Percentiles rank a stretch among this genome's conserved stretches.
phyloP scores from a whole-genome alignment of 2,797 vertebrate species.

The Lepidocolaptes lacrymiger region DNA sequence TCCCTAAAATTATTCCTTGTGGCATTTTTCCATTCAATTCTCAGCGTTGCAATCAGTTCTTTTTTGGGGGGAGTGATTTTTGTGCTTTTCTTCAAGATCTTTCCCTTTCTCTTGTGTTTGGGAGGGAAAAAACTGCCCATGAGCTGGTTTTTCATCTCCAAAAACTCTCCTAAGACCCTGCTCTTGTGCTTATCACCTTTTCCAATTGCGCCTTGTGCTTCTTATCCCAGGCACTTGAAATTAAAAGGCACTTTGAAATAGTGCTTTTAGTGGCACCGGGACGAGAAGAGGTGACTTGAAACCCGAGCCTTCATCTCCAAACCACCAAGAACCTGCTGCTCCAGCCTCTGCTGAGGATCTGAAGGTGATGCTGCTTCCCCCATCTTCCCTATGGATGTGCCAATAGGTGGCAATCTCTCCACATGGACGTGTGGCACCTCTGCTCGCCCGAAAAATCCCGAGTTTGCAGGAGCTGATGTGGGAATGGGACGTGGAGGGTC shows the following conservation, averaged over 20 bases:
- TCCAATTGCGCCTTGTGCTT: background rate
- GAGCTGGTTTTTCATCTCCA: conserved; percentile 20
- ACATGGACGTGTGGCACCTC: background rate
- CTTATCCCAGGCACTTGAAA: conserved; percentile 21
- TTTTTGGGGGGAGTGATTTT: background rate
- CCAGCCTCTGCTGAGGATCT: background rate
- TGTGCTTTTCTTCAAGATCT: background rate
- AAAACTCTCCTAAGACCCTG: conserved; percentile 13
- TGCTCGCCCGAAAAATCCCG: rapidly evolving
- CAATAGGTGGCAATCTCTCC: conserved; percentile 55
- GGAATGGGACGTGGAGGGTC: background rate
- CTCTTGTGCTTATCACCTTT: conserved; percentile 37
- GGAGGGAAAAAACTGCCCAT: background rate
- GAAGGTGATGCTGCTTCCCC: background rate
- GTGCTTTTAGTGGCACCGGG: background rate
- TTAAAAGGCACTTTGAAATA: conserved; percentile 48
- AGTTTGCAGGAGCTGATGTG: rapidly evolving
- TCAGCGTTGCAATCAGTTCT: background rate
- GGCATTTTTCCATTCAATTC: rapidly evolving
- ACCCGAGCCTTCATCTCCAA: background rate
- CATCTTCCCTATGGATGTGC: background rate
- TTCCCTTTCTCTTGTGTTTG: background rate
- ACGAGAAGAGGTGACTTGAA: background rate
- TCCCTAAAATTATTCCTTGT: background rate
- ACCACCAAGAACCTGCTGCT: background rate